A percentile compares a stretch with the other conserved stretches of the same genome.
phyloP scores from a whole-genome alignment of 1,140 invertebrate species.

The Proales similis region DNA sequence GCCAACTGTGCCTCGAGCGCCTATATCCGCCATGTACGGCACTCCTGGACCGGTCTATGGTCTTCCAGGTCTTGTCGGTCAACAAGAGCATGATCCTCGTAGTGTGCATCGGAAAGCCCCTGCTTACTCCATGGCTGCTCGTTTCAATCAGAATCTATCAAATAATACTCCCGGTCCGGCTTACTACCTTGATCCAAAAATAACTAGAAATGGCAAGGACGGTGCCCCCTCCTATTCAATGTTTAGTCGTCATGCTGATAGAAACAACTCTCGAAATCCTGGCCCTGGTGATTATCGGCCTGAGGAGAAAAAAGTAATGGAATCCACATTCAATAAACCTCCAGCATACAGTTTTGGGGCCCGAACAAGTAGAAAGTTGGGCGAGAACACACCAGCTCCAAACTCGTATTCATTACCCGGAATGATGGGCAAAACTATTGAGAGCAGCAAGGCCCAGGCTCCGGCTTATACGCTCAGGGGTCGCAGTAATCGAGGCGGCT shows the following conservation, averaged over 20 bases:
- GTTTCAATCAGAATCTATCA: conserved; percentile 43
- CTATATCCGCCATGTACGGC: conserved; percentile 77
- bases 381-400: conserved; percentile 63
- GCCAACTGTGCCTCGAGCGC: conserved; percentile 69
- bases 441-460: conserved; percentile 61
- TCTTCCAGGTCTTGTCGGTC: conserved; percentile 47
- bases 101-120: conserved; percentile 46
- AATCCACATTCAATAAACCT: conserved; percentile 67
- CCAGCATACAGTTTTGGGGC: conserved; percentile 66
- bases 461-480: conserved; percentile 73
- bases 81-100: conserved; percentile 46
- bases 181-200: conserved; percentile 41
- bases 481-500: conserved; percentile 61
- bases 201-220: conserved; percentile 44
- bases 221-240: conserved; percentile 45
- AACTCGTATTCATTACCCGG: conserved; percentile 76
- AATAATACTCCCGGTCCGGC: conserved; percentile 43
- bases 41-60: conserved; percentile 69
- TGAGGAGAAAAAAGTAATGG: conserved; percentile 71
- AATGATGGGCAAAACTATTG: conserved; percentile 62
- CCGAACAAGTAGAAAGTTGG: conserved; percentile 55
- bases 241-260: conserved; percentile 44
- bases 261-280: too few species aligned
- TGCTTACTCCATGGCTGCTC: neutral
- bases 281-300: too few species aligned